A percentile compares a stretch with the other conserved stretches of the same genome.
These are phyloP conservation scores for Dryobates pubescens DNA, from an alignment of 2,797 vertebrate genomes.

Conservation along the genomic window DNA sequence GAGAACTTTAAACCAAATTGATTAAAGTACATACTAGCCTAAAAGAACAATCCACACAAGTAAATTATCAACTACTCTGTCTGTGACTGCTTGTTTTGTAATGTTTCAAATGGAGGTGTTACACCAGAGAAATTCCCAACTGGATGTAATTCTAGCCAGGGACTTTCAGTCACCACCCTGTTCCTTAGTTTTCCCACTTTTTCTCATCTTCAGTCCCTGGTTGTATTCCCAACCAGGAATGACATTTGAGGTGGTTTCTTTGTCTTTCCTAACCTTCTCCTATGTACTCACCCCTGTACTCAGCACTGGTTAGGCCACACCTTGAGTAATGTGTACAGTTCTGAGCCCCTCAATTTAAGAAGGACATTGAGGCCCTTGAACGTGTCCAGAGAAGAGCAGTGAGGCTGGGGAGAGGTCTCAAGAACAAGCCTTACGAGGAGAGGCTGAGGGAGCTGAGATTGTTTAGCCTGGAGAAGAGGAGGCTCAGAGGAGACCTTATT, in stretches of 20 bases:
- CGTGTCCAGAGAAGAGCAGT: too few species aligned
- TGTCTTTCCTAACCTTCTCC: not conserved
- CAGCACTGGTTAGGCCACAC: too few species aligned
- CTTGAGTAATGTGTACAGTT: too few species aligned
- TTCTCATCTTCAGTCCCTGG: not conserved
- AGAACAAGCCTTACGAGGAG: too few species aligned
- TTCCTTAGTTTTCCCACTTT: not conserved
- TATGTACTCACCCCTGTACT: not conserved
- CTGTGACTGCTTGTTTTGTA: not conserved
- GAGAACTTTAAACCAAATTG: not conserved
- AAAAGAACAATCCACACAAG: not conserved
- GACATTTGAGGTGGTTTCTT: not conserved
- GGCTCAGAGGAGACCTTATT: too few species aligned
- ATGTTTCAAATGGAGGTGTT: not conserved
- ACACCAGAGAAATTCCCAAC: not conserved
- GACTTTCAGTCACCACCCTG: rapidly evolving
- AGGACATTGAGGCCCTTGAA: too few species aligned
- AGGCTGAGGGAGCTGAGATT: too few species aligned
- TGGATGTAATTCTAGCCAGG: not conserved
- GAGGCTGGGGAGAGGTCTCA: too few species aligned
- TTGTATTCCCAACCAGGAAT: not conserved
- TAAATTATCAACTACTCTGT: not conserved
- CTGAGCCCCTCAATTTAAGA: too few species aligned
- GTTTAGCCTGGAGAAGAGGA: too few species aligned
- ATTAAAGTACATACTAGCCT: not conserved